Evolutionary conservation across 2,113 vertebrate genomes (phyloP), one percentile per base, ranked within the genome.

Genomic region (Piaya cayana): DNA sequence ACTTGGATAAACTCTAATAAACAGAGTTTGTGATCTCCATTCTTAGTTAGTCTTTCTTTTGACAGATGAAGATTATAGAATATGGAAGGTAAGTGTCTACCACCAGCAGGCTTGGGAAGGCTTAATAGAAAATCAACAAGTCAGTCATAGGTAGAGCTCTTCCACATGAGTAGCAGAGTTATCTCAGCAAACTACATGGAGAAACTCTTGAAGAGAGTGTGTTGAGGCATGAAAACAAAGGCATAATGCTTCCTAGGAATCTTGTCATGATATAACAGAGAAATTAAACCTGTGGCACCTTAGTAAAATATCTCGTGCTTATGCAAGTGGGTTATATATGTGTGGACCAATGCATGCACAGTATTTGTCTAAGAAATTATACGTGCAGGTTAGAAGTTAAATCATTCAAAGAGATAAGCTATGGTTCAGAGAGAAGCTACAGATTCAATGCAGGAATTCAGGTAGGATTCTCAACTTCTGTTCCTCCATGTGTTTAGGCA

Each of bases 31-130:
- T 69, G 78, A 59, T 70, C 32, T 96, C 53, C 59, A 11, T 93
- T 95, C 72, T 77, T 90, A 97, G 93, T 75, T 22, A 86, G 39
- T 53, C 86, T 60, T 52, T 92, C 22, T 78, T 88, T 53, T 81
- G 93, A 75, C 65, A 95, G 64, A 68, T 84, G 55, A 96, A 91
- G 37, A 64, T 77, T 82, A 49, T 50, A 87, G 89, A 88, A 58
- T 62, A 94, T 56, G 39, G 39, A 94, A 97, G 59, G 63, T 37
- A 91, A 68, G 68, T 88, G n/a, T 53, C 12, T 79, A 27, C 43
- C 67, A 81, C n/a, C 68, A 70, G 42, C 22, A 80, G 34, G 43
- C 17, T 93, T 85, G 43, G 39, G 77, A 93, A 87, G 56, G 72
- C 45, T 72, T 58, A 79, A 30, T 7, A 72, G 68, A 77, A 92